Base-by-base conservation (phyloP, 2,888 invertebrate genomes). In the Cheilosia vernalis region DNA sequence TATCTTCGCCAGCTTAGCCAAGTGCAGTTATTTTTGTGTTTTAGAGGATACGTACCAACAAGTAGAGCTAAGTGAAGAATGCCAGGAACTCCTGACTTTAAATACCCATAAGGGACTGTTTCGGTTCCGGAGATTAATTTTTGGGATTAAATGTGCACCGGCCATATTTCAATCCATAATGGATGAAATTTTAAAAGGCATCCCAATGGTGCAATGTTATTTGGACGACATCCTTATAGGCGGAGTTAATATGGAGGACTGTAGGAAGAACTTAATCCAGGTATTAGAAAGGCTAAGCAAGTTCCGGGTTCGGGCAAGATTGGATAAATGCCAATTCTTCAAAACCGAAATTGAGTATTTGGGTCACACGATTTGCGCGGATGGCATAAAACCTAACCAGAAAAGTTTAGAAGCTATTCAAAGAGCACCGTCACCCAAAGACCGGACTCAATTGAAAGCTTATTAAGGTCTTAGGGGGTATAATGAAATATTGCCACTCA, bases 71-170 rank as follows among this genome's bases (percentile, higher is more conserved):
- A 15, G 27, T 2, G 49, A 67, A n/a, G 42, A 58, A 7, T 74
- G 40, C 5, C 47, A 49, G 21, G 40, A 51, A 7, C 42, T 51
- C 7, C 17, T 76, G 17, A 69, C 69, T 4, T 51, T 81, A 9
- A 76, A 76, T 33, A 76, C 63, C 6, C 56, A 55, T 21, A 40
- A 53, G 13, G 81, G 70, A 0, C 40, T 76, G 15, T 56, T 33
- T 63, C 21, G 37, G 13, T 60, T 66, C 17, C 58, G 17, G 2
- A 3, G 55, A 13, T 19, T 74, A 4, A 30, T 40, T 9, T 67
- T 69, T 40, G 81, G 81, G 13, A 5, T 30, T 2, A 58, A 58
- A 58, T 63, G 30, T 33, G 30, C 30, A 40, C 30, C 30, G 30
- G 30, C 30, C 30, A 30, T 21, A n/a, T 58, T 58, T 40, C 40